phyloP scores from a whole-genome alignment of 2,113 vertebrate species.

The Xyliphius kryptos region DNA sequence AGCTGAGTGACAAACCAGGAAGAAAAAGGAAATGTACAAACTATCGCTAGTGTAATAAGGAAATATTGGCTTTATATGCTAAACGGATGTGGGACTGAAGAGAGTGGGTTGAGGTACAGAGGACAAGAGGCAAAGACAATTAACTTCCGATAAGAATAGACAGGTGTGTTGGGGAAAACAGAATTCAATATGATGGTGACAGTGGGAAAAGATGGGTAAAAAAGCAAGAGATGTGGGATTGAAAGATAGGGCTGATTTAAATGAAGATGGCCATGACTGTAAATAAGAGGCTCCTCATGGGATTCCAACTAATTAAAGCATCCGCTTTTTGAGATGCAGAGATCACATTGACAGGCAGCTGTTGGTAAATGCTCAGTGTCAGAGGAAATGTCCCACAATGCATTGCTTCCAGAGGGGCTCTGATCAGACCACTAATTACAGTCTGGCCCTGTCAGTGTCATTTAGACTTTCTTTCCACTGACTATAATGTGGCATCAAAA shows the following conservation, averaged over 20 bases:
- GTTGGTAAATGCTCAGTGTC: constrained; percentile 44
- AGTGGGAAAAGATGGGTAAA: constrained; percentile 28
- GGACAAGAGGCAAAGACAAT: constrained; percentile 30
- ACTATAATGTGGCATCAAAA: constrained; percentile 22
- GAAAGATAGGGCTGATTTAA: constrained; percentile 41
- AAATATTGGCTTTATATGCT: too few species aligned
- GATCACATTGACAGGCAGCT: constrained; percentile 46
- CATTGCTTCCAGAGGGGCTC: constrained; percentile 38
- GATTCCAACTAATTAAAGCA: constrained; percentile 48
- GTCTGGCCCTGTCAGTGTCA: constrained; percentile 46
- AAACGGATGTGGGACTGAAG: too few species aligned
- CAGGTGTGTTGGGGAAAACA: constrained; percentile 37
- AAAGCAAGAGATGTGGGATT: constrained; percentile 29
- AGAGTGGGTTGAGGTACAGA: constrained; percentile 18
- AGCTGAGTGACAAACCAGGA: too few species aligned
- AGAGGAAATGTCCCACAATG: constrained; percentile 42
- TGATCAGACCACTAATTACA: constrained; percentile 46
- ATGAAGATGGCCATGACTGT: constrained; percentile 45
- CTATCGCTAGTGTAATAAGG: too few species aligned
- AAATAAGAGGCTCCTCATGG: constrained; percentile 44
- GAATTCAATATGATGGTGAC: constrained; percentile 28
- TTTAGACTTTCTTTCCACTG: constrained; percentile 33
- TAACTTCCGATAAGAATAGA: constrained; percentile 35
- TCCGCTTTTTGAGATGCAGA: constrained; percentile 37
- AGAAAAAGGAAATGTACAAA: too few species aligned